These are phyloP conservation scores for Tauraco hartlaubi DNA, from an alignment of 2,797 vertebrate species.

Conservation along the genomic window DNA sequence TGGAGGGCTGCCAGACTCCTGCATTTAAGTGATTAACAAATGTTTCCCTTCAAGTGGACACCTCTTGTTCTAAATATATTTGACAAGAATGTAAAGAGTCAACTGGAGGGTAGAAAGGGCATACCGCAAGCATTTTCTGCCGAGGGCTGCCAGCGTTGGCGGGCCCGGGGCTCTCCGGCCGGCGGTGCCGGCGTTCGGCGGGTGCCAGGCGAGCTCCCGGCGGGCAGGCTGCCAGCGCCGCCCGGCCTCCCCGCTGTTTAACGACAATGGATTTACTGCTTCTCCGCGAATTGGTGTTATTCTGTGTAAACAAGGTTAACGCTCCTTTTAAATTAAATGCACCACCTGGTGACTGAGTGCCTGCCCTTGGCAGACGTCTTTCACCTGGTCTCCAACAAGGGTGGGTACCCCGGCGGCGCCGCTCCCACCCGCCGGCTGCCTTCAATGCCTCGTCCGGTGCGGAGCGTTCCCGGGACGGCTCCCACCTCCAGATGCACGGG, in stretches of 20 bases:
- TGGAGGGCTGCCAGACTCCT: slow-evolving; percentile 85
- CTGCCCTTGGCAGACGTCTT: slow-evolving; percentile 86
- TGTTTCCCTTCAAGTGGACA: slow-evolving; percentile 89
- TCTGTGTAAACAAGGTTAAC: slow-evolving; percentile 98
- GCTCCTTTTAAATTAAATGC: slow-evolving; percentile 92
- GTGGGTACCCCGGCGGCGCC: background rate
- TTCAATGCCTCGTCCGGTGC: background rate
- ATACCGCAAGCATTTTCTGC: slow-evolving; percentile 74
- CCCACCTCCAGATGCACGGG: background rate
- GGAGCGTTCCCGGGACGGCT: background rate
- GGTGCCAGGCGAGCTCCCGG: slow-evolving; percentile 80
- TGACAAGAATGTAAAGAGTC: slow-evolving; percentile 84
- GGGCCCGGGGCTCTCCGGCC: slow-evolving; percentile 74
- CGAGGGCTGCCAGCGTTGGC: slow-evolving; percentile 67
- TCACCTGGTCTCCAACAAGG: slow-evolving; percentile 80
- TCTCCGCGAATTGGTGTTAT: slow-evolving; percentile 90
- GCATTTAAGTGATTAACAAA: slow-evolving; percentile 91
- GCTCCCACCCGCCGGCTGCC: background rate
- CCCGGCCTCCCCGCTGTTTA: slow-evolving; percentile 91
- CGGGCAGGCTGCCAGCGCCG: slow-evolving; percentile 89
- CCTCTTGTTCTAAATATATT: slow-evolving; percentile 91
- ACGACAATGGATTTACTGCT: slow-evolving; percentile 95
- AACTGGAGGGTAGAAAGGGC: slow-evolving; percentile 78
- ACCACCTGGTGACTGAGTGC: slow-evolving; percentile 91
- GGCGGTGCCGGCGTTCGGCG: slow-evolving; percentile 37